Base-by-base conservation (phyloP, 2,113 vertebrate species). In the Ovis aries region DNA sequence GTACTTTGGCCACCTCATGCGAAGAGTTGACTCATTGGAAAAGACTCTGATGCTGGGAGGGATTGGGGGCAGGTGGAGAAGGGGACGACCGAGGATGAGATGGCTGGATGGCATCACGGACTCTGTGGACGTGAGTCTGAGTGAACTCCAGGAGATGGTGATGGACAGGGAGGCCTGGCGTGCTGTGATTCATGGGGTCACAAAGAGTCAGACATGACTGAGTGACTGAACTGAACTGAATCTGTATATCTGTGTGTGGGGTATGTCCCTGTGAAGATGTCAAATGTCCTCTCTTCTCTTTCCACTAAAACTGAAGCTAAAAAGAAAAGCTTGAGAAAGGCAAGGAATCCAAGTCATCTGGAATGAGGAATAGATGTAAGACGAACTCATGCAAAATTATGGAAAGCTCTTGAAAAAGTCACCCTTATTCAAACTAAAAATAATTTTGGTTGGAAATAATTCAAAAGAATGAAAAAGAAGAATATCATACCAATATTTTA, bases 241-340 rank as follows among this genome's bases (percentile, higher is more conserved):
- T 33, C 16, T 21, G 14, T 2, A 11, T 6, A 17, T 52, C 3
- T 88, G 17, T 36, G 3, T 62, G 3, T 12, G 52, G 4, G 0
- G 0, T 21, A 19, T 0, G 6, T 52, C 82, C 48, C 15, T 31
- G 0, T 7, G 27, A 23, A 45, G 10, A 7, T 12, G 57, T 33
- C 40, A 43, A 17, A 53, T 78, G 8, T 0, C 25, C 14, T 50
- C 74, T 93, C 15, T 64, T 77, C 57, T 92, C 50, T 86, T 88
- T 40, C 74, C 3, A 45, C 29, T 77, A 23, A 9, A 2, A 15
- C 15, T 12, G 52, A 53, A 78, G 67, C 87, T 25, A 12, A 57
- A n/a, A 31, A 81, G 52, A 53, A 88, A n/a, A 10, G 6, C 67
- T 80, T 92, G 83, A 11, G 33, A 40, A 96, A 95, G 53, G 7